phyloP scores from a whole-genome alignment of 2,888 invertebrate genomes.

The Allygus modestus region DNA sequence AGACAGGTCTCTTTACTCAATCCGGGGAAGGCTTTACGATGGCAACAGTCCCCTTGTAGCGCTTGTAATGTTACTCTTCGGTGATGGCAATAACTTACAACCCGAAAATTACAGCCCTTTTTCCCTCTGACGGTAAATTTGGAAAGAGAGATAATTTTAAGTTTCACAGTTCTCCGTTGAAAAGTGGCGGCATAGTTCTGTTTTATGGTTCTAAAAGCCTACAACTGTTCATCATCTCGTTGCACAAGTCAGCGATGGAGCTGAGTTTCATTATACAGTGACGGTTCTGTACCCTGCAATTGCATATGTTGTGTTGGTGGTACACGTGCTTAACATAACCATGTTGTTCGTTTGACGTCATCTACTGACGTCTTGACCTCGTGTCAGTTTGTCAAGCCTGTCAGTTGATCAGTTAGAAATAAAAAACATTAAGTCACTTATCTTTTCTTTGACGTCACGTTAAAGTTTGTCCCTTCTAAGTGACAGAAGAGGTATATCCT shows the following conservation, averaged over 20 bases:
- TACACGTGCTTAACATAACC: background rate
- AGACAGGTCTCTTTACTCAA: too few species aligned
- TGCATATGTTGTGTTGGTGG: background rate
- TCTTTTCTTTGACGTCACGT: too few species aligned
- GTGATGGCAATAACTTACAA: too few species aligned
- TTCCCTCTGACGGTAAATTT: background rate
- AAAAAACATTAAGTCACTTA: too few species aligned
- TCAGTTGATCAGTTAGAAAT: too few species aligned
- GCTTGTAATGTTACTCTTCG: too few species aligned
- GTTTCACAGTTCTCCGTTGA: background rate
- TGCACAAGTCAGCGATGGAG: slow-evolving; percentile 7
- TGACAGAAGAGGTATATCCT: too few species aligned
- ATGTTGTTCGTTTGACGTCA: background rate
- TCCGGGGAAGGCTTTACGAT: too few species aligned
- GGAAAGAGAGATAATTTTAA: background rate
- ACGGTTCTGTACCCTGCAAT: background rate
- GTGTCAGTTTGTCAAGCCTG: too few species aligned
- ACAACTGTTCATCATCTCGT: background rate
- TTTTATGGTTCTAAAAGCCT: background rate
- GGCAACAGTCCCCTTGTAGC: too few species aligned
- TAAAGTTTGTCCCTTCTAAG: too few species aligned
- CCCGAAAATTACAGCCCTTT: background rate
- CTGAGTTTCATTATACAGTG: background rate
- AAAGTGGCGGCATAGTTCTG: background rate
- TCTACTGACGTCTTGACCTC: background rate